Evolutionary conservation across 2,888 invertebrate genomes (phyloP).

Genomic region (Yponomeuta malinellus): DNA sequence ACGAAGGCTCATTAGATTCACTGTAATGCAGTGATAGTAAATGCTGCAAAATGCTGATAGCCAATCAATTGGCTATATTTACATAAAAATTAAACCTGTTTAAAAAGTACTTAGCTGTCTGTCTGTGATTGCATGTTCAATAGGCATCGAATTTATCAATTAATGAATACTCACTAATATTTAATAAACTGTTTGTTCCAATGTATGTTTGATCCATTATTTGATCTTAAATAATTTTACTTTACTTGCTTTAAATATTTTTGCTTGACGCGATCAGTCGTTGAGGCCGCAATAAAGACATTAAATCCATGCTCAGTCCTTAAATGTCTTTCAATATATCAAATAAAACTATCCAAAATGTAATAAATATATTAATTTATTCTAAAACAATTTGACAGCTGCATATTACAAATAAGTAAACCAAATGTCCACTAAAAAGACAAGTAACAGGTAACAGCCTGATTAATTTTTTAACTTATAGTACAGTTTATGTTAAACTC

Average conservation of each 20-base stretch:
- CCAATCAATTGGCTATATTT: too few species aligned
- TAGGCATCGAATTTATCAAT: neutral
- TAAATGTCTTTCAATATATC: too few species aligned
- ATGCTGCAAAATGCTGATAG: too few species aligned
- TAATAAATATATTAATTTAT: constrained; percentile 20
- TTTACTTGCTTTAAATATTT: neutral
- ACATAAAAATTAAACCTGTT: too few species aligned
- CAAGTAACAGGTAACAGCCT: neutral
- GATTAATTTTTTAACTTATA: too few species aligned
- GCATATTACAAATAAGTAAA: neutral
- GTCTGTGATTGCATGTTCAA: neutral
- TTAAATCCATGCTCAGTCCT: neutral
- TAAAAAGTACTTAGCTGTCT: too few species aligned
- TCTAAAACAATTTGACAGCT: neutral
- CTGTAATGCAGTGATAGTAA: too few species aligned
- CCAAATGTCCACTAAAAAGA: neutral
- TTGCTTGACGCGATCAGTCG: neutral
- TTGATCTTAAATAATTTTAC: neutral
- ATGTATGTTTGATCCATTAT: neutral
- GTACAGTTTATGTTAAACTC: too few species aligned
- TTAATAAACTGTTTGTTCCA: neutral
- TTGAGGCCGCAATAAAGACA: neutral
- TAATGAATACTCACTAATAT: neutral
- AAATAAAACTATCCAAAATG: constrained; percentile 5
- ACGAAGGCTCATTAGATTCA: too few species aligned